Percentiles rank a stretch among this genome's conserved stretches.
These are phyloP conservation scores for Semicossyphus pulcher DNA, from an alignment of 2,113 vertebrate species.

Conservation along the genomic window DNA sequence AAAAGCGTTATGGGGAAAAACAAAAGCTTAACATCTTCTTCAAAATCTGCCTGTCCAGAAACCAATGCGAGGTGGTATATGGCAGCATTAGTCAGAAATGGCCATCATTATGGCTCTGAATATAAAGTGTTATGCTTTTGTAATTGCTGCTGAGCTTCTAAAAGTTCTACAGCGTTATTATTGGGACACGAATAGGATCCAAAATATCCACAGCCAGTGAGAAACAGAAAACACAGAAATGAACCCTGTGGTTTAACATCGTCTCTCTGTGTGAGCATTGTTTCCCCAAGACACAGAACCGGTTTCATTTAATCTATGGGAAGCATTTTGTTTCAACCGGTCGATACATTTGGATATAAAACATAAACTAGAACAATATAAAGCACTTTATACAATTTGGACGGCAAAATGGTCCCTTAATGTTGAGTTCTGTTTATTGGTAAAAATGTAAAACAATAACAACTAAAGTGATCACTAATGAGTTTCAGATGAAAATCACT, in stretches of 20 bases:
- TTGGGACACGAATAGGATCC: not conserved
- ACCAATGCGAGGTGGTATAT: no score
- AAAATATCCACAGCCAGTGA: not conserved
- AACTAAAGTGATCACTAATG: not conserved
- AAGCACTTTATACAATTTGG: no score
- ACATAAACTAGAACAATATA: no score
- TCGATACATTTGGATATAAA: no score
- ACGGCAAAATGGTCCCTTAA: not conserved
- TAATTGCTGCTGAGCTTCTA: not conserved
- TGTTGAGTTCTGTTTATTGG: not conserved
- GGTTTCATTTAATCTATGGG: not conserved
- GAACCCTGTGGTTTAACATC: not conserved
- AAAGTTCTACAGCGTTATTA: not conserved
- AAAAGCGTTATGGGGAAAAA: no score
- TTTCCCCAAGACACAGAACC: not conserved
- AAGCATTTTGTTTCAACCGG: not conserved
- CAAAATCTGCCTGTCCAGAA: no score
- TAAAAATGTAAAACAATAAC: not conserved
- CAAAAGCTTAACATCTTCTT: no score
- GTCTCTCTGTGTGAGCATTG: not conserved
- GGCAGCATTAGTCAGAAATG: no score
- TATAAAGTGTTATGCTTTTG: not conserved
- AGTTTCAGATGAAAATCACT: not conserved
- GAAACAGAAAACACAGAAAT: not conserved
- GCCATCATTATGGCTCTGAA: no score